Conservation (phyloP, 2,888 invertebrate species). For the Lasioglossum lativentre region DNA sequence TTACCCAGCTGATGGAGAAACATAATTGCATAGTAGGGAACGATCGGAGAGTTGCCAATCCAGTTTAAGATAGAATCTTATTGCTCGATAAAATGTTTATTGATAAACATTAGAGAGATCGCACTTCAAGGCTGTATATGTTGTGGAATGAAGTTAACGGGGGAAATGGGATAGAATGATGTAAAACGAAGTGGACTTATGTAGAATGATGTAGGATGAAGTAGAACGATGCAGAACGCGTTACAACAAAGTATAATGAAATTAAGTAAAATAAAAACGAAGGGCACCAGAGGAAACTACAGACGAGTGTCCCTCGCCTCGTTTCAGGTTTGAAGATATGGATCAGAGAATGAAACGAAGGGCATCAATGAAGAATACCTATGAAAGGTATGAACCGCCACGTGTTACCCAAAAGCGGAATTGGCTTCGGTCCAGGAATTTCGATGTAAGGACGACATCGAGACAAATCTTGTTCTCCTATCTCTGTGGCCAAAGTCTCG, state of each 20-base stretch:
- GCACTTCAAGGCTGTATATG: background rate
- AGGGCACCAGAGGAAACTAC: background rate
- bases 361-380: constrained; percentile 84
- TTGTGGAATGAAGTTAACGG: background rate
- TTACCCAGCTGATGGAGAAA: background rate
- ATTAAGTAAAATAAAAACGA: background rate
- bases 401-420: constrained; percentile 91
- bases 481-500: constrained; percentile 49
- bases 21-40: background rate
- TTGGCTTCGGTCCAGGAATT: constrained; percentile 91
- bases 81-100: background rate
- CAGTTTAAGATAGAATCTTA: background rate
- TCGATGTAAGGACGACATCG: constrained; percentile 86
- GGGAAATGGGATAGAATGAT: background rate
- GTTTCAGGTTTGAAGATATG: background rate
- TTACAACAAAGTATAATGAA: background rate
- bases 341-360: background rate
- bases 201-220: too few species aligned
- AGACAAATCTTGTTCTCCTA: constrained; percentile 44
- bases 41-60: background rate
- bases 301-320: background rate
- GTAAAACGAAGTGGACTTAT: too few species aligned
- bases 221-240: background rate
- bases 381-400: constrained; percentile 91
- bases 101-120: background rate